Evolutionary conservation across 1,140 invertebrate genomes (phyloP), one percentile per base, ranked within the genome.

Genomic region (Dermatophagoides farinae): DNA sequence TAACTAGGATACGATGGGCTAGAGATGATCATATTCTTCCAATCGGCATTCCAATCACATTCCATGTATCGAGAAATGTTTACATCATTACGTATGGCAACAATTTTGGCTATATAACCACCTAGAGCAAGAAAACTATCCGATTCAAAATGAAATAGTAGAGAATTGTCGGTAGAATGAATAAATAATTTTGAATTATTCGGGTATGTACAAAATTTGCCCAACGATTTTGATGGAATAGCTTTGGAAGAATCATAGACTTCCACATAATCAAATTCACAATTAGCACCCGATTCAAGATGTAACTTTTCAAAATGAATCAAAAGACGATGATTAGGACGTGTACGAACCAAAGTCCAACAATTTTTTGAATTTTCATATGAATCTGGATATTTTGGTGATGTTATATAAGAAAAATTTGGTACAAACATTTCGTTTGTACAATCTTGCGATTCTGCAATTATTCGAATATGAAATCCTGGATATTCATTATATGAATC

Each of bases 291-390:
- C 5, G 54, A 61, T 52, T 84, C 82, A 1, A 83, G 72, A 4
- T 80, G 77, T 23, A 83, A 66, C 61, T 81, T 78, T 60, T 83
- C 80, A 66, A 83, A 83, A 65, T 81, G 78, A 14, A 83, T 66
- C 0, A 78, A 67, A 10, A 81, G 70, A 37, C 77, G 72, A 66
- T 79, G 80, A 2, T 77, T 78, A 0, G 74, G 71, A 1, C 79
- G 77, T 8, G 78, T 78, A 9, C 71, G 72, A 12, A 84, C 72
- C 46, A 75, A 72, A 0, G 75, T 80, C 64, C 78, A 72, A 68
- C 82, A 84, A 57, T 78, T 75, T 1, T 76, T 76, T 67, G 81
- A 81, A 65, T 84, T 80, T 0, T 82, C 80, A 71, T 85, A 84
- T 1, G 76, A 74, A 1, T 77, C 73, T 0, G 82, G 82, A 70